phyloP scores from a whole-genome alignment of 2,113 vertebrate genomes.

The Xenopus laevis region DNA sequence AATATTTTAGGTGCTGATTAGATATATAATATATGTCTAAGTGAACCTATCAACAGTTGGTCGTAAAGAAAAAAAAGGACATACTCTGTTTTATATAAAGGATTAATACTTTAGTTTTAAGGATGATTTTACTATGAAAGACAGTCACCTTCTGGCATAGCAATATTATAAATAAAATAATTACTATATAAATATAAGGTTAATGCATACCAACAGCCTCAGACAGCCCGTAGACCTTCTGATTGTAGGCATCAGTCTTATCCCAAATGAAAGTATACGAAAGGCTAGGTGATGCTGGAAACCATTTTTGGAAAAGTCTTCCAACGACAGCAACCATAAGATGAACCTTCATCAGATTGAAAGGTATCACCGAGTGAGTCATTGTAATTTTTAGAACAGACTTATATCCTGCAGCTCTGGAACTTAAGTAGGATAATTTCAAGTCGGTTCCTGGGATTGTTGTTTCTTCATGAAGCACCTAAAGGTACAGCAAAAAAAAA shows the following conservation, averaged over 20 bases:
- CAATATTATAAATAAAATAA: too few relatives aligned
- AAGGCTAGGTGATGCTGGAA: constrained; percentile 91
- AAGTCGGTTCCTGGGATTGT: constrained; percentile 91
- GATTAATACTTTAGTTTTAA: too few relatives aligned
- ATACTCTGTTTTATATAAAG: too few relatives aligned
- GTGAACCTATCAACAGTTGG: too few relatives aligned
- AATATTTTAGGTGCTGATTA: too few relatives aligned
- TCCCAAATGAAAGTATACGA: constrained; percentile 98
- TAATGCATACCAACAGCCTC: constrained; percentile 86
- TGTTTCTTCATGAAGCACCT: constrained; percentile 97
- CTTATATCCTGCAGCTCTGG: constrained; percentile 91
- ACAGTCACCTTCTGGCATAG: too few relatives aligned
- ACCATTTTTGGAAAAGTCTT: constrained; percentile 95
- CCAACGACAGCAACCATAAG: constrained; percentile 97
- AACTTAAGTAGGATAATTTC: constrained; percentile 92
- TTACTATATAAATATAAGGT: constrained; percentile 6
- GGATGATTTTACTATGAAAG: too few relatives aligned
- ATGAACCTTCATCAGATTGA: constrained; percentile 96
- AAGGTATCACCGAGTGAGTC: constrained; percentile 86
- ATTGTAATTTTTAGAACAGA: constrained; percentile 94
- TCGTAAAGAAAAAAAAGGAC: too few relatives aligned
- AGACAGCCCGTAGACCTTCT: constrained; percentile 92
- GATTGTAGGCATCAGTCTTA: constrained; percentile 95
- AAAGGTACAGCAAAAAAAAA: background rate
- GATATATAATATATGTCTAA: too few relatives aligned